Evolutionary conservation across 2,888 invertebrate species (phyloP).

Genomic region (Brenthis ino): DNA sequence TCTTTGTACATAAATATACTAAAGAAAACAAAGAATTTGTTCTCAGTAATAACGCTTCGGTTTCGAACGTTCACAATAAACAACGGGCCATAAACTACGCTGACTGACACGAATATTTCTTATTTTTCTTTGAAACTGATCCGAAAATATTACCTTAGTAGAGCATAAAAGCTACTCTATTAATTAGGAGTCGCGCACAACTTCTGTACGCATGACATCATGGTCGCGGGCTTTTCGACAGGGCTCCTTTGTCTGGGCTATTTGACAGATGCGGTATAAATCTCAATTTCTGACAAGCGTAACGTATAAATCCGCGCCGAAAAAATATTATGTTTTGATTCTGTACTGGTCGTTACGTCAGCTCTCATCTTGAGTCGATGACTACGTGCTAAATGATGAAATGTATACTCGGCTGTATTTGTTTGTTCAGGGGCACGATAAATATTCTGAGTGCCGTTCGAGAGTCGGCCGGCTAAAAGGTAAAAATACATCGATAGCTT

Average conservation of each 20-base stretch:
- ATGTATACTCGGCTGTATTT: constrained; percentile 68
- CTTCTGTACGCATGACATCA: constrained; percentile 69
- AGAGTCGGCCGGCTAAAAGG: constrained; percentile 21
- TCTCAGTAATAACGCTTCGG: constrained; percentile 55
- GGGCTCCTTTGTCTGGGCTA: constrained; percentile 66
- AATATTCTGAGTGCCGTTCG: constrained; percentile 58
- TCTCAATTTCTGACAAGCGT: constrained; percentile 68
- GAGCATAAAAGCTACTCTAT: constrained; percentile 67
- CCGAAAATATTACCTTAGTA: constrained; percentile 54
- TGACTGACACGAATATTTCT: constrained; percentile 62
- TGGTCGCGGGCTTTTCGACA: constrained; percentile 64
- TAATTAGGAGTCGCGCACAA: constrained; percentile 62
- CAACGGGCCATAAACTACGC: constrained; percentile 64
- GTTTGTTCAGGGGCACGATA: constrained; percentile 69
- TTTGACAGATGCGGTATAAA: constrained; percentile 73
- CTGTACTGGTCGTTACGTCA: constrained; percentile 49
- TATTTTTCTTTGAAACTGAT: constrained; percentile 69
- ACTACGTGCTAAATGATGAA: constrained; percentile 70
- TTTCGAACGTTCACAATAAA: constrained; percentile 58
- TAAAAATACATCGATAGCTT: constrained; percentile 28
- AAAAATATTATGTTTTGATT: constrained; percentile 68
- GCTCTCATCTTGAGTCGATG: constrained; percentile 45
- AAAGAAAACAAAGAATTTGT: constrained; percentile 65
- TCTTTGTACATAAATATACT: constrained; percentile 29
- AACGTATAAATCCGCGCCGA: constrained; percentile 62